Percentiles rank a stretch among this genome's conserved stretches.
These are phyloP conservation scores for Sander vitreus DNA, from an alignment of 2,113 vertebrate species.

Conservation along the genomic window DNA sequence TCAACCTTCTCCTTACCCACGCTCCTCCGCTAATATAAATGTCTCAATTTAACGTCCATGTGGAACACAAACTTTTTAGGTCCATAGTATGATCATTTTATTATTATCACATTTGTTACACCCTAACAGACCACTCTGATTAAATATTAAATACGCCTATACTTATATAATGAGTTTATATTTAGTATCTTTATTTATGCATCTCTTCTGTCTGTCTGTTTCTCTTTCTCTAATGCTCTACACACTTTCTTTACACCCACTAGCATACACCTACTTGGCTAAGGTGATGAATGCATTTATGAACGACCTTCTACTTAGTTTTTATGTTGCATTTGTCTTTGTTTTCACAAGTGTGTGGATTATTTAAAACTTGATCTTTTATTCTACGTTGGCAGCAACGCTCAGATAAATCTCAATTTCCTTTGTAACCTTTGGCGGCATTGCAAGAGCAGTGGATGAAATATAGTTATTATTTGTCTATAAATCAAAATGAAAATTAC, in stretches of 20 bases:
- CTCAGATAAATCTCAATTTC: slow-evolving; percentile 78
- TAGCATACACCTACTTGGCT: slow-evolving; percentile 31
- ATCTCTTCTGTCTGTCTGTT: neutral
- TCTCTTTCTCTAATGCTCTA: neutral
- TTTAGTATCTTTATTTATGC: neutral
- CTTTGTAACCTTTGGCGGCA: slow-evolving; percentile 79
- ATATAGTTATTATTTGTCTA: slow-evolving; percentile 84
- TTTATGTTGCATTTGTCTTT: slow-evolving; percentile 72
- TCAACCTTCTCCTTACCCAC: neutral
- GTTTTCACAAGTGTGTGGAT: slow-evolving; percentile 71
- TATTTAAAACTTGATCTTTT: slow-evolving; percentile 76
- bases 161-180: too few species aligned
- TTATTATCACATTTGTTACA: too few species aligned
- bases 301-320: slow-evolving; percentile 65
- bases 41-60: neutral
- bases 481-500: slow-evolving; percentile 88
- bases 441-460: slow-evolving; percentile 81
- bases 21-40: neutral
- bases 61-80: neutral
- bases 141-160: neutral
- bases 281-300: slow-evolving; percentile 57
- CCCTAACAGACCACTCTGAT: neutral
- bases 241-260: neutral
- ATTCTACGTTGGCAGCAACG: slow-evolving; percentile 51
- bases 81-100: neutral